Conservation (phyloP, 2,113 vertebrate species). For the Myrmecophaga tridactyla region DNA sequence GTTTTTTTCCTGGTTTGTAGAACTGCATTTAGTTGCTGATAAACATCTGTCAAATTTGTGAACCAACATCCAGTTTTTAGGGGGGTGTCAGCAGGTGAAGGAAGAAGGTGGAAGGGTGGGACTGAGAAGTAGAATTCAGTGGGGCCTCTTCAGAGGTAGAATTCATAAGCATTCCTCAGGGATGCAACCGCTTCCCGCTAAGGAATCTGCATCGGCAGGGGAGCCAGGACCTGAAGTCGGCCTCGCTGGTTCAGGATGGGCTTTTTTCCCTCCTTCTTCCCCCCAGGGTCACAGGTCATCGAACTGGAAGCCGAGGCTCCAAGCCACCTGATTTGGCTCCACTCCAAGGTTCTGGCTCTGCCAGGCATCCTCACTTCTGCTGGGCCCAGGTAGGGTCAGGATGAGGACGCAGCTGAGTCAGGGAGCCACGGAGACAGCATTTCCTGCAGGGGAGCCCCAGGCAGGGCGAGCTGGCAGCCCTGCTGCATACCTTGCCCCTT, state of each 20-base stretch:
- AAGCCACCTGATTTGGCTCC: background rate
- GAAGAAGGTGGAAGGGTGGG: background rate
- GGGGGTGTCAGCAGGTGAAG: background rate
- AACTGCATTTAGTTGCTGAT: slow-evolving; percentile 21
- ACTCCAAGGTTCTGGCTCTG: background rate
- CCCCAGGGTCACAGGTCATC: background rate
- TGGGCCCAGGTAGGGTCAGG: background rate
- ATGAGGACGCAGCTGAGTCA: slow-evolving; percentile 33
- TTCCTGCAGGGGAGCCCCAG: background rate
- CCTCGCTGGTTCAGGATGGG: background rate
- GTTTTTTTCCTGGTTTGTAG: slow-evolving; percentile 52
- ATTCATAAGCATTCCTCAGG: too few relatives aligned
- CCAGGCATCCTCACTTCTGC: background rate
- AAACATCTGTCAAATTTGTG: slow-evolving; percentile 21
- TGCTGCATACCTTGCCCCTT: background rate
- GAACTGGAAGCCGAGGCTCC: background rate
- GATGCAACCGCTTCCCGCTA: background rate
- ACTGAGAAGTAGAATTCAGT: background rate
- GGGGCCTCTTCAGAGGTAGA: background rate
- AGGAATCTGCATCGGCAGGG: background rate
- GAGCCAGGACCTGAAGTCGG: background rate
- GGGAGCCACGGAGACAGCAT: background rate
- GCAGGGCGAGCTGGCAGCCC: background rate
- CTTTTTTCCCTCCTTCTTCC: background rate
- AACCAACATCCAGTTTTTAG: background rate